These are phyloP conservation scores for Chamaedrilus cognettii DNA, from an alignment of 2,888 invertebrate species.

Conservation along the genomic window DNA sequence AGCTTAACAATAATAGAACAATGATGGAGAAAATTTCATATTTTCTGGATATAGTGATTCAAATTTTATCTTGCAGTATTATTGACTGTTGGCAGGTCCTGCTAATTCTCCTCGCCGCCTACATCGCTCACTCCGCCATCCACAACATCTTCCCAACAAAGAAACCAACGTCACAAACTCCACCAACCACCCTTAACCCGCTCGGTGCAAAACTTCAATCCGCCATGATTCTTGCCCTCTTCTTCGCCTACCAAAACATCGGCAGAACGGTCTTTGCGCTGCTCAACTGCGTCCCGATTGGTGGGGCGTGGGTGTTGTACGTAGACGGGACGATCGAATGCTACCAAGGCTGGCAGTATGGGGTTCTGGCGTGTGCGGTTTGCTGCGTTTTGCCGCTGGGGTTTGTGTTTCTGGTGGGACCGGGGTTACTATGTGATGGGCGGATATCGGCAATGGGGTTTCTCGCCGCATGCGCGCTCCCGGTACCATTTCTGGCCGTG, in stretches of 20 bases:
- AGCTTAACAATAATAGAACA: too few relatives aligned
- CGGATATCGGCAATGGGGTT: slow-evolving; percentile 31
- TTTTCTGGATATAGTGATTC: too few relatives aligned
- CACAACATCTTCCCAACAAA: too few relatives aligned
- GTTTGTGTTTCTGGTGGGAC: slow-evolving; percentile 36
- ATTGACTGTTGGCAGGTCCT: too few relatives aligned
- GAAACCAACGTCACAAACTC: background rate
- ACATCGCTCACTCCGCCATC: too few relatives aligned
- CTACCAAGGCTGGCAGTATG: slow-evolving; percentile 33
- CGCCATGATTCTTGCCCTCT: slow-evolving; percentile 32
- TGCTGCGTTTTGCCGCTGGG: slow-evolving; percentile 32
- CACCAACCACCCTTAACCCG: too few relatives aligned
- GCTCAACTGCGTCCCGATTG: slow-evolving; percentile 38
- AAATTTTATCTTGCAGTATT: too few relatives aligned
- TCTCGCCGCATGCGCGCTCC: slow-evolving; percentile 35
- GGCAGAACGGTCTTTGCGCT: slow-evolving; percentile 35
- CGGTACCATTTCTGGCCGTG: slow-evolving; percentile 29
- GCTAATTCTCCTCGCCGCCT: too few relatives aligned
- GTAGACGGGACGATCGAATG: slow-evolving; percentile 36
- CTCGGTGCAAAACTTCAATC: slow-evolving; percentile 29
- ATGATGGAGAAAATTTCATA: too few relatives aligned
- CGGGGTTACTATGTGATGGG: slow-evolving; percentile 23
- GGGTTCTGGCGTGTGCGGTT: slow-evolving; percentile 32
- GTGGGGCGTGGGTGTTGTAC: slow-evolving; percentile 33
- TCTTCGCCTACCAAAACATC: slow-evolving; percentile 39